Conservation (phyloP, 2,113 vertebrate genomes). For the Dicerorhinus sumatrensis region DNA sequence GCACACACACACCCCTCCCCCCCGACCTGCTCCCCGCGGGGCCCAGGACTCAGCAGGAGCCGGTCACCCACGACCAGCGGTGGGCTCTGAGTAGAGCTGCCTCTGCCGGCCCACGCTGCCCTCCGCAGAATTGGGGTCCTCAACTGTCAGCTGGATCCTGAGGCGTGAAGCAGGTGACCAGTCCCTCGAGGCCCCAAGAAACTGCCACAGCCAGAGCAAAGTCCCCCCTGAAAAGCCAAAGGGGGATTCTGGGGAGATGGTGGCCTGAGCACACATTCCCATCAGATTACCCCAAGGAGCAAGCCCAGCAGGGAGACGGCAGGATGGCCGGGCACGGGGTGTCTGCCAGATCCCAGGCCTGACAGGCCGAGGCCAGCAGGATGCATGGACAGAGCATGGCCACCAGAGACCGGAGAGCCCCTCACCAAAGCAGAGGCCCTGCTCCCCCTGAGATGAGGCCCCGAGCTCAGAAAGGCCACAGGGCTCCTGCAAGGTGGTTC, state of each 20-base stretch:
- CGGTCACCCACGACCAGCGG: accelerated
- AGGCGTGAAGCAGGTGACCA: background rate
- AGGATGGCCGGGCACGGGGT: background rate
- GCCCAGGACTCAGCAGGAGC: background rate
- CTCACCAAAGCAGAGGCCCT: background rate
- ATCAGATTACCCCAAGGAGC: background rate
- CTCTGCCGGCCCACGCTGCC: background rate
- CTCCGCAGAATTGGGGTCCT: background rate
- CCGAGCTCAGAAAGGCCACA: accelerated
- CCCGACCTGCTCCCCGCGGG: background rate
- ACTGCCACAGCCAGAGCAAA: background rate
- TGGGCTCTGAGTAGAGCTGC: background rate
- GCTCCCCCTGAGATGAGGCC: background rate
- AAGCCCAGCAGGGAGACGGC: background rate
- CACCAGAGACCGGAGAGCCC: background rate
- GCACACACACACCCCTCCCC: accelerated
- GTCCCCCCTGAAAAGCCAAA: background rate
- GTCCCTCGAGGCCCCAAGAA: background rate
- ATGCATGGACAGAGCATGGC: background rate
- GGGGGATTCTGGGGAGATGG: background rate
- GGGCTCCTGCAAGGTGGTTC: background rate
- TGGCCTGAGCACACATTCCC: accelerated
- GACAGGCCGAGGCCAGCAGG: background rate
- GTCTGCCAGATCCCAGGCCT: background rate
- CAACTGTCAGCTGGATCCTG: background rate